Base-by-base conservation (phyloP, 1,140 invertebrate species). In the Pinna nobilis region DNA sequence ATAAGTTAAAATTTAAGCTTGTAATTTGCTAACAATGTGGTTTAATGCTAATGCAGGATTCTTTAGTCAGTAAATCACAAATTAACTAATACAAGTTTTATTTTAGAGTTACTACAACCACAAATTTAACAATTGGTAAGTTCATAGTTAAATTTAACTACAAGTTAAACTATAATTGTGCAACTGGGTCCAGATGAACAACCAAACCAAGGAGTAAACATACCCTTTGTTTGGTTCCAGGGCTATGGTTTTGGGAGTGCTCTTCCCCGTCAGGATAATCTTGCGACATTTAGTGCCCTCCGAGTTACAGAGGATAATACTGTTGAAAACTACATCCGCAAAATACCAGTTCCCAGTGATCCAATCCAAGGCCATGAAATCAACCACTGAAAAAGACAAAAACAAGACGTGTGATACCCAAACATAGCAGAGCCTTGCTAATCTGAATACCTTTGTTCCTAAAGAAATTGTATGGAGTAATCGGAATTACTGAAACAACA, bases 321-420 rank as follows among this genome's bases (percentile, higher is more conserved):
- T 70, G 61, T 84, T 81, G 23, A 69, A 50, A 79, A 94, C 92
- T 83, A 96, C 94, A 80, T 99, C 97, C 0, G 96, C 96, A 95
- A 97, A 98, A 84, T 98, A 99, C 64, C 98, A 94, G 88, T 98
- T 98, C 80, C 95, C 95, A 76, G 96, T 95, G 0, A 97, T 96
- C 97, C 97, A 99, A 82, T 99, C 97, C 83, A 97, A 98, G 0
- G 97, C 96, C 74, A 98, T 95, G 3, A 80, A 74, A 15, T 78
- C 72, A 7, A 86, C 75, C 63, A 50, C 85, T 86, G 66, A 37
- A 74, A 64, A 49, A 63, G 37, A 55, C 66, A 47, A 44, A 33
- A 20, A 59, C 39, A n/a, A 44, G 39, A 44, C n/a, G n/a, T 44
- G 9, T 44, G n/a, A 44, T 11, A 11, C 39, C n/a, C n/a, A 44